Percentiles rank a stretch among this genome's conserved stretches.
phyloP scores from a whole-genome alignment of 2,888 invertebrate species.

The Axea sp. region DNA sequence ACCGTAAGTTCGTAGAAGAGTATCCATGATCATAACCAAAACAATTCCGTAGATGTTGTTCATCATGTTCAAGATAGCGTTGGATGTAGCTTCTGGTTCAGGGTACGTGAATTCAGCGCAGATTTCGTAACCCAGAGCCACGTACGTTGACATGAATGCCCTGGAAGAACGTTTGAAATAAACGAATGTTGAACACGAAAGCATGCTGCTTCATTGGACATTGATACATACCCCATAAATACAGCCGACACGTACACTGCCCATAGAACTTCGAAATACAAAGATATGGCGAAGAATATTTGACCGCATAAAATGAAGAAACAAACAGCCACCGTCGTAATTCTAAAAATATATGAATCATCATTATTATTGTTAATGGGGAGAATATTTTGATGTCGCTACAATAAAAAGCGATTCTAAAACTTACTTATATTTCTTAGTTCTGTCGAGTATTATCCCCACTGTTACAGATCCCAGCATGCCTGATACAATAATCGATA shows the following conservation, averaged over 20 bases:
- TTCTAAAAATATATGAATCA: conserved; percentile 74
- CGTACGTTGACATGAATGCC: conserved; percentile 87
- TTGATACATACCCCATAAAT: conserved; percentile 71
- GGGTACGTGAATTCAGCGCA: conserved; percentile 88
- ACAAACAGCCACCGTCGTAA: conserved; percentile 80
- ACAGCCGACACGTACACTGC: conserved; percentile 70
- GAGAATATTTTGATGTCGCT: no score
- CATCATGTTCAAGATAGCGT: conserved; percentile 84
- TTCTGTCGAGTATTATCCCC: conserved; percentile 48
- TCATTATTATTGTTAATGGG: no score
- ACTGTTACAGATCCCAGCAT: conserved; percentile 46
- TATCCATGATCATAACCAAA: conserved; percentile 72
- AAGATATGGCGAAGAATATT: conserved; percentile 70
- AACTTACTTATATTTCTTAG: conserved; percentile 47
- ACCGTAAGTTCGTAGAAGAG: conserved; percentile 71
- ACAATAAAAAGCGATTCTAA: no score
- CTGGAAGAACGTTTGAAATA: conserved; percentile 76
- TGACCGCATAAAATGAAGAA: conserved; percentile 72
- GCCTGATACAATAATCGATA: conserved; percentile 48
- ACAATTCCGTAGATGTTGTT: conserved; percentile 75
- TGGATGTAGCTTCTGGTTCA: conserved; percentile 85
- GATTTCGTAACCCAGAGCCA: conserved; percentile 87
- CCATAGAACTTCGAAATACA: conserved; percentile 69
- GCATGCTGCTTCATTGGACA: conserved; percentile 1
- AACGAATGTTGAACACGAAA: not conserved